A percentile compares a stretch with the other conserved stretches of the same genome.
phyloP scores from a whole-genome alignment of 2,888 invertebrate species.

The Metacarcinus magister region DNA sequence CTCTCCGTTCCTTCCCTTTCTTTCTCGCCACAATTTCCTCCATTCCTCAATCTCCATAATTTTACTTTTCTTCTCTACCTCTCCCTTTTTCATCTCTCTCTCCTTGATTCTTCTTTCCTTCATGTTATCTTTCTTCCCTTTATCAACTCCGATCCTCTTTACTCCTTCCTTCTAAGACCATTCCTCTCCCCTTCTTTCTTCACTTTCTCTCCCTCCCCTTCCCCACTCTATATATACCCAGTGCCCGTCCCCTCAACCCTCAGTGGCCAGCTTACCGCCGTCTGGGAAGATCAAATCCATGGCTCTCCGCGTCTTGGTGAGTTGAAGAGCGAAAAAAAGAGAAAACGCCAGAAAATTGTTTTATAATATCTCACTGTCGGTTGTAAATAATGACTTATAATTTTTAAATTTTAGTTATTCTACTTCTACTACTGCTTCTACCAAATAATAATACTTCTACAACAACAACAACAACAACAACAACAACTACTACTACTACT shows the following conservation, averaged over 20 bases:
- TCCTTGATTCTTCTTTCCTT: not conserved
- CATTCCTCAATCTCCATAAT: too few species aligned
- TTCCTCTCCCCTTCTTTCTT: not conserved
- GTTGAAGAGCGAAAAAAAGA: not conserved
- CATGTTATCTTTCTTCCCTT: not conserved
- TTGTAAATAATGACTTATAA: not conserved
- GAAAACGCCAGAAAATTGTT: not conserved
- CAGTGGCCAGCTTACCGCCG: not conserved
- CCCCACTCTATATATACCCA: not conserved
- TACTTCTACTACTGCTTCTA: not conserved
- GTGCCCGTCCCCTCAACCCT: not conserved
- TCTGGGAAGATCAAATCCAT: not conserved
- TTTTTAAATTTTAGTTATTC: not conserved
- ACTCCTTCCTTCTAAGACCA: not conserved
- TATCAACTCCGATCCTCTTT: not conserved
- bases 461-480: not conserved
- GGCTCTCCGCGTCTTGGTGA: constrained; percentile 36
- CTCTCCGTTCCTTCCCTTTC: too few species aligned
- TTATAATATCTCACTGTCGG: not conserved
- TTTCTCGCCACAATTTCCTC: too few species aligned
- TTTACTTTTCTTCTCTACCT: not conserved
- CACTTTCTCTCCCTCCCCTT: not conserved
- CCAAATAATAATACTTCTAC: not conserved
- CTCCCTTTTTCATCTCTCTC: not conserved
- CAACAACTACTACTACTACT: not conserved